Percentiles rank a stretch among this genome's conserved stretches.
phyloP scores from a whole-genome alignment of 2,888 invertebrate species.

The Yponomeuta evonymella region DNA sequence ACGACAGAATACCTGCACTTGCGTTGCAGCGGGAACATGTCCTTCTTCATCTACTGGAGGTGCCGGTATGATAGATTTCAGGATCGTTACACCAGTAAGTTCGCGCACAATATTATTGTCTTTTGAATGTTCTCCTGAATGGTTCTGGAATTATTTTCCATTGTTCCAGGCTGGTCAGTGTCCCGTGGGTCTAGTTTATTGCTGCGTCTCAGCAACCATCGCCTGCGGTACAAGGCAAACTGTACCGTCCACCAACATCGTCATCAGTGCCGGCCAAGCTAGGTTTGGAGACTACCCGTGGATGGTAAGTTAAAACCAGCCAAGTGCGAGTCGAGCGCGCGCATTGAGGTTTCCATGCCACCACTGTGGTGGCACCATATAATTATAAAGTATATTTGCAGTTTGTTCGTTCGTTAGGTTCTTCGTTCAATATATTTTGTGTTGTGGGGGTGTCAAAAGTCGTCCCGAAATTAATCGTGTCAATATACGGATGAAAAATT shows the following conservation, averaged over 20 bases:
- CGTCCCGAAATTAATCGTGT: too few species aligned
- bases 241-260: constrained; percentile 46
- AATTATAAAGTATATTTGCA: too few species aligned
- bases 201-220: constrained; percentile 41
- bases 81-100: constrained; percentile 78
- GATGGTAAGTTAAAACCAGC: constrained; percentile 66
- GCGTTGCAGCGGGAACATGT: constrained; percentile 58
- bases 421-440: too few species aligned
- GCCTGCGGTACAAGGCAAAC: constrained; percentile 65
- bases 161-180: constrained; percentile 38
- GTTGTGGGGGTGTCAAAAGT: too few species aligned
- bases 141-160: too few species aligned
- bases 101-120: not conserved
- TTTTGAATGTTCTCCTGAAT: not conserved
- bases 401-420: too few species aligned
- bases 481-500: not conserved
- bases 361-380: too few species aligned
- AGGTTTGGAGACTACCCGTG: constrained; percentile 84
- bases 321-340: too few species aligned
- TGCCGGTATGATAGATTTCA: constrained; percentile 76
- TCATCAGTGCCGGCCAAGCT: constrained; percentile 71
- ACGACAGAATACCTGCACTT: constrained; percentile 53
- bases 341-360: too few species aligned
- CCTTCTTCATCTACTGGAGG: constrained; percentile 52
- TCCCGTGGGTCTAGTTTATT: constrained; percentile 59